Base-by-base conservation (phyloP, 2,797 vertebrate genomes). In the Brachymystax lenok region DNA sequence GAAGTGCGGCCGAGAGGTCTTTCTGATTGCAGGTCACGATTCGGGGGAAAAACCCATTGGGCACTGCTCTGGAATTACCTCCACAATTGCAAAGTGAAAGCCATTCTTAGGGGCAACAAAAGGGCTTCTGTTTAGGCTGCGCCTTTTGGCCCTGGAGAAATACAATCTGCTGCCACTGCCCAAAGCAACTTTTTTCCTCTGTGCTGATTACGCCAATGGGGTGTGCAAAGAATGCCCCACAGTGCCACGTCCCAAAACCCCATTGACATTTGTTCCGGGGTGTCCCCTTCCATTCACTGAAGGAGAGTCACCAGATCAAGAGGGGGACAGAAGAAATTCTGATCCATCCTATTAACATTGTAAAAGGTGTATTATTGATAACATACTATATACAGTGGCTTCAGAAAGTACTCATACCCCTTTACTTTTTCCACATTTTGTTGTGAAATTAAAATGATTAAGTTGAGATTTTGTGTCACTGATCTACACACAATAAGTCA, bases 61-160 rank as follows among this genome's bases (percentile, higher is more conserved):
- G 77, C 83, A 81, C 69, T 73, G 81, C 85, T 84, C 88, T 88
- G 89, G 86, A 90, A 88, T 89, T 90, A 88, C 90, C 83, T 90
- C 86, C 86, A 88, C 88, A 88, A 90, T 91, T 86, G 85, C 82
- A 81, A 90, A 92, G 89, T 87, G 86, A 92, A 92, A 91, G 88
- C 86, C 79, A 79, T 90, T 89, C 86, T 89, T 79, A 66, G 73
- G 85, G 83, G 80, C 88, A 94, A 95, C 91, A 94, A 92, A 93
- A 93, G 90, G 81, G 82, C 74, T 84, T 91, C 92, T 94, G 91
- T 95, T 90, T 78, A 85, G 83, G 81, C 85, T 83, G 87, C 70
- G 89, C 86, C 86, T 92, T 92, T 90, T 87, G 91, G 88, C 85
- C 83, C 83, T 86, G 82, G 79, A 90, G 93, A 93, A 93, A 94